phyloP scores from a whole-genome alignment of 2,113 vertebrate genomes.

The Pelodiscus sinensis region DNA sequence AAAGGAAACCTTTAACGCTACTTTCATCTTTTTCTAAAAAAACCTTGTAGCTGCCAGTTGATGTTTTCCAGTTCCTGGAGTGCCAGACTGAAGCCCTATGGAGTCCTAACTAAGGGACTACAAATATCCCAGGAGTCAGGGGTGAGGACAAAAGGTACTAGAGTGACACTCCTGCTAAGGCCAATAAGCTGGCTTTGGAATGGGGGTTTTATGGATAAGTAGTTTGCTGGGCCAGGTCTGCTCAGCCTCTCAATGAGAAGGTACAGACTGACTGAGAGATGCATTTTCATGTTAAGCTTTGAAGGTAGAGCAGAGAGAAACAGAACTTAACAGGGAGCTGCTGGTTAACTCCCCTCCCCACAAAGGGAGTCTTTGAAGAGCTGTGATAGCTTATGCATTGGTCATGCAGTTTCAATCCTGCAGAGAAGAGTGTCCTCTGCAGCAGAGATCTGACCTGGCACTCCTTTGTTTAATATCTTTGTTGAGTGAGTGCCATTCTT shows the following conservation, averaged over 20 bases:
- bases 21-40: neutral
- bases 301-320: neutral
- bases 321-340: neutral
- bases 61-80: neutral
- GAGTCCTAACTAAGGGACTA: neutral
- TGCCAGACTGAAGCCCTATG: neutral
- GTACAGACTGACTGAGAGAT: neutral
- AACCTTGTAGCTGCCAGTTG: neutral
- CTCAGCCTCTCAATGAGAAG: neutral
- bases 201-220: neutral
- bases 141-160: neutral
- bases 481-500: neutral
- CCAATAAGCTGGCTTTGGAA: neutral
- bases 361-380: neutral
- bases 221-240: neutral
- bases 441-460: neutral
- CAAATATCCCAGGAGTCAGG: neutral
- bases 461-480: neutral
- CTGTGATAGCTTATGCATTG: neutral
- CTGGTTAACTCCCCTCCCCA: neutral
- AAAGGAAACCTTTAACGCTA: neutral
- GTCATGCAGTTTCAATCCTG: neutral
- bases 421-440: neutral
- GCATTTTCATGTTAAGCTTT: neutral
- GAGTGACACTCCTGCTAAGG: neutral